Conservation (phyloP, 1,140 invertebrate species). For the Bacillus rossius region DNA sequence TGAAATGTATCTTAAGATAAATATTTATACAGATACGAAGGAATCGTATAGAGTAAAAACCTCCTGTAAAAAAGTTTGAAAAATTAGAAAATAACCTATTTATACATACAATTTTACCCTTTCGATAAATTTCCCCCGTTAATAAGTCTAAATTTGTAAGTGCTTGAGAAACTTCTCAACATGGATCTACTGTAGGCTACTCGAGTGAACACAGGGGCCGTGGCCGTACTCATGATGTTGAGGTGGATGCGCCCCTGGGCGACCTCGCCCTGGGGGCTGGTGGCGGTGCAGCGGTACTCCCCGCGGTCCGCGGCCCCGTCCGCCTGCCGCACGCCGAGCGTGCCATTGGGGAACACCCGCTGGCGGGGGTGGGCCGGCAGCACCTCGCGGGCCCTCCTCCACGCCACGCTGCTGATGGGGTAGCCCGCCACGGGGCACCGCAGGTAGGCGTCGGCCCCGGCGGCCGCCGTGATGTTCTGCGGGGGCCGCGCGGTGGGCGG, state of each 20-base stretch:
- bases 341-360: conserved; percentile 60
- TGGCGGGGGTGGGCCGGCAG: conserved; percentile 51
- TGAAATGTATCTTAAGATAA: no score
- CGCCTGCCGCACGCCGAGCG: conserved; percentile 66
- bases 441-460: conserved; percentile 67
- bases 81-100: no score
- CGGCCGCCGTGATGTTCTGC: conserved; percentile 74
- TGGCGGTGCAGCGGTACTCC: conserved; percentile 77
- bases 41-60: no score
- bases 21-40: no score
- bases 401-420: conserved; percentile 62
- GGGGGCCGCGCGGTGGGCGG: conserved; percentile 75
- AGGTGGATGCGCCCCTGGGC: conserved; percentile 60
- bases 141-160: no score
- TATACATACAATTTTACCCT: no score
- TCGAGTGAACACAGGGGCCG: no score
- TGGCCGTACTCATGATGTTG: conserved; percentile 74
- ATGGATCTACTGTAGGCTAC: no score
- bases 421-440: conserved; percentile 88
- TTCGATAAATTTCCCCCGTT: no score
- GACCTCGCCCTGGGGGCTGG: conserved; percentile 67
- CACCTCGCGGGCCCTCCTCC: conserved; percentile 44
- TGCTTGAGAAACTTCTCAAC: no score
- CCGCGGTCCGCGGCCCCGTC: conserved; percentile 59
- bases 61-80: no score